These are phyloP conservation scores for Cuculus canorus DNA, from an alignment of 2,797 vertebrate genomes.

Conservation along the genomic window DNA sequence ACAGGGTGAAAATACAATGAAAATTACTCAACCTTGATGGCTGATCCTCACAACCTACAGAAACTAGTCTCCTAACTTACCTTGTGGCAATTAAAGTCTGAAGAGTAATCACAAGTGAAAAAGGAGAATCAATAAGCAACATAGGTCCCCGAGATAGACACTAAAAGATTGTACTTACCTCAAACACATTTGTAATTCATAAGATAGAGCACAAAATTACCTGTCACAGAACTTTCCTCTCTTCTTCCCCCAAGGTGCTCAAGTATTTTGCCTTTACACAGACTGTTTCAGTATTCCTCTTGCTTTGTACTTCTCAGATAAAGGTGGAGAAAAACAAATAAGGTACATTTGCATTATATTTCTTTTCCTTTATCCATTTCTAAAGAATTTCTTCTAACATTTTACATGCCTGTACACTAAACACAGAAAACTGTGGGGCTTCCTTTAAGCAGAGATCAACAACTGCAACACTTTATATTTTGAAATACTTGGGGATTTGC, in stretches of 20 bases:
- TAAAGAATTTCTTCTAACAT: background rate
- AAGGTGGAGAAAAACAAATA: background rate
- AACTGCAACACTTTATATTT: background rate
- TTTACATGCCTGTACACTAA: background rate
- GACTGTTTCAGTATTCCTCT: background rate
- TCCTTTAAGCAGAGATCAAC: background rate
- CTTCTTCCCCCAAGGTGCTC: background rate
- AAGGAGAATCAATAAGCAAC: background rate
- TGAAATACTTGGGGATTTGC: background rate
- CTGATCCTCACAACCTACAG: background rate
- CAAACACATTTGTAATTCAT: background rate
- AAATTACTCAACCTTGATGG: background rate
- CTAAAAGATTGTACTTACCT: background rate
- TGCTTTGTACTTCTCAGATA: background rate
- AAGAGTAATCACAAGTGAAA: background rate
- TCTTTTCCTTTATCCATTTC: background rate
- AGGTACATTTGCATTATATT: background rate
- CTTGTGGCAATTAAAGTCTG: background rate
- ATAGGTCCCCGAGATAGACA: background rate
- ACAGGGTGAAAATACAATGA: background rate
- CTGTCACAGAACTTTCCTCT: background rate
- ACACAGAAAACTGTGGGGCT: background rate
- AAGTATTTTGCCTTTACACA: background rate
- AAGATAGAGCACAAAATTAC: background rate
- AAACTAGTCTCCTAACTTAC: background rate